Base-by-base conservation (phyloP, 2,888 invertebrate genomes). In the Aricia artaxerxes region DNA sequence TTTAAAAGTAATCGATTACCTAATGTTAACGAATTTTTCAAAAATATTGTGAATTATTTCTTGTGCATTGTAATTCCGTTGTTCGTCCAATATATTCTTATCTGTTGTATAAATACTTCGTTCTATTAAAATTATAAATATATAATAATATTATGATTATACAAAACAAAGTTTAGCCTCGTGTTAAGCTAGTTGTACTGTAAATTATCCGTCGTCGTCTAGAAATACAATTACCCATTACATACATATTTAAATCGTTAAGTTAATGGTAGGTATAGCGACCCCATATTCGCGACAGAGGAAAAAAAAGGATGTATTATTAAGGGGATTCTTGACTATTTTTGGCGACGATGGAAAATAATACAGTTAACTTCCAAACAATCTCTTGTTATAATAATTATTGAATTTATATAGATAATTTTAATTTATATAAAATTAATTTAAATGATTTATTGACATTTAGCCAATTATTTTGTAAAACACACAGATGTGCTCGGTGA, bases 61-160 rank as follows among this genome's bases (percentile, higher is more conserved):
- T 76, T 76, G 76, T 76, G 53, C 76, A 76, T 57, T 76, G 49
- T 53, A 57, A 76, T 76, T 76, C 76, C 76, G 76, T 85, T 88
- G 83, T 85, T 86, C 88, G 85, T 88, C 85, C 87, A 84, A 83
- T 82, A 83, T 84, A 80, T 73, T 80, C 31, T 53, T 78, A 7
- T 73, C 78, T 81, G 79, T 81, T 81, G 79, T 81, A 81, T 57
- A 76, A 76, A 76, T 57, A 31, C 35, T 76, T 76, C 76, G 35
- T 57, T 31, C 13, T 76, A 76, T 76, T 44, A 49, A 75, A 76
- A 76, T 31, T 16, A 76, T 76, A 76, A 53, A 76, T 53, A 44
- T 75, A 11, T 76, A 35, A 35, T 76, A 16, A 57, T 57, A 35
- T 76, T 4, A 57, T 16, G 24, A 24, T 24, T 24, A 76, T 76